Evolutionary conservation across 2,113 vertebrate species (phyloP), one percentile per base, ranked within the genome.

Genomic region (Pseudonaja textilis): DNA sequence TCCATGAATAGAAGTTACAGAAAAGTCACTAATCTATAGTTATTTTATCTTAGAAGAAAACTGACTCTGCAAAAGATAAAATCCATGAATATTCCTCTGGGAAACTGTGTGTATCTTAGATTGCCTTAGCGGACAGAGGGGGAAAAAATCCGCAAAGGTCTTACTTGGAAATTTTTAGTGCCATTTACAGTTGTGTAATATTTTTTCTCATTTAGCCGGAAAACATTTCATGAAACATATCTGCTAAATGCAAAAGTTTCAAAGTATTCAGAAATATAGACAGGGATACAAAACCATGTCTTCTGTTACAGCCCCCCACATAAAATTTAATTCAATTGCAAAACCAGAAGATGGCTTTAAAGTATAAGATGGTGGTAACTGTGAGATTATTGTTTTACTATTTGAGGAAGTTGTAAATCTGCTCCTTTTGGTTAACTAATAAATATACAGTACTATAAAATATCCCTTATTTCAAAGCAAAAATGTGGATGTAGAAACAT

Each of bases 201-300:
- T 92, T 95, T 95, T 93, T 55, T 94, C 90, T 95, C 85, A 94
- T 95, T 95, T 94, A 95, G 96, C 95, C 91, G 94, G 95, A 95
- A 95, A 96, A 93, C 93, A 94, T 96, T 95, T 96, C 94, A 96
- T 94, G 96, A 96, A 10, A 23, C 87, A 93, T 93, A 93, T 95
- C 94, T 96, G 92, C 93, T 93, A 92, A 96, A 92, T 87, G 87
- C 0, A 57, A 94, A 20, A n/a, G 93, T 93, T 93, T 94, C 95
- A 92, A 94, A 94, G 88, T 64, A 90, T 61, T 91, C 85, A 47
- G 50, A 74, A 92, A 55, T 89, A 0, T 52, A 88, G 59, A 50
- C 39, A 52, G 56, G 69, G 59, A 61, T 87, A 94, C 90, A 93
- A 93, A 87, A 22, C 34, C 74, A 42, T 81, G 34, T 81, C 74